Evolutionary conservation across 2,888 invertebrate species (phyloP).

Genomic region (Drosophila parthenogenetica): DNA sequence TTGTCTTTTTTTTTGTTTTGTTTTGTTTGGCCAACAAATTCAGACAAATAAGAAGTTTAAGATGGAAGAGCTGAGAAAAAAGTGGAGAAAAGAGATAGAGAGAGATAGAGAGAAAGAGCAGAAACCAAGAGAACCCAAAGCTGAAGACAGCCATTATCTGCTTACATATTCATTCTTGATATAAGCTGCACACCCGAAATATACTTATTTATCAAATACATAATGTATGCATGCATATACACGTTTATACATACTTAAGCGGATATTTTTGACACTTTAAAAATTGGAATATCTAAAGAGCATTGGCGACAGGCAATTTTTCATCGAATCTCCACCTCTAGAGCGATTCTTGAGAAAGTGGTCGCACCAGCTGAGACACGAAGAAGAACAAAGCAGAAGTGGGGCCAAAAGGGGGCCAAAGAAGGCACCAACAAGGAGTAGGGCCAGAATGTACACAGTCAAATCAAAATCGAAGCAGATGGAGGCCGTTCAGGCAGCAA

Average conservation of each 20-base stretch:
- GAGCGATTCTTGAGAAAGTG: constrained; percentile 34
- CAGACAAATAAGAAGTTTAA: constrained; percentile 42
- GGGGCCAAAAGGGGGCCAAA: background rate
- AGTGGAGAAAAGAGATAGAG: background rate
- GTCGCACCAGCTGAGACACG: constrained; percentile 62
- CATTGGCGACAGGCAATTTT: constrained; percentile 73
- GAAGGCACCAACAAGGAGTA: constrained; percentile 11
- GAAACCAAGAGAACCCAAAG: background rate
- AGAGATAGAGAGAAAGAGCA: too few relatives aligned
- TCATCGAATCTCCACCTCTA: constrained; percentile 43
- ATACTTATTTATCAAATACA: constrained; percentile 43
- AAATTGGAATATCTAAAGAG: constrained; percentile 74
- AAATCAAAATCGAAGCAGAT: constrained; percentile 72
- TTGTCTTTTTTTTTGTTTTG: constrained; percentile 35
- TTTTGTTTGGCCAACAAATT: constrained; percentile 56
- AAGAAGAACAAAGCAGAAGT: background rate
- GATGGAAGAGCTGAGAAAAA: background rate
- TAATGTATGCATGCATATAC: constrained; percentile 39
- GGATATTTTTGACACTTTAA: constrained; percentile 76
- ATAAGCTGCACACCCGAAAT: constrained; percentile 40
- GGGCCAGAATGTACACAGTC: constrained; percentile 14
- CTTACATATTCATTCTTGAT: constrained; percentile 71
- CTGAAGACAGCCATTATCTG: constrained; percentile 69
- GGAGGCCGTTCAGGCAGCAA: constrained; percentile 55
- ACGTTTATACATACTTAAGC: constrained; percentile 64